These are phyloP conservation scores for Timandra comae DNA, from an alignment of 2,888 invertebrate genomes.

Conservation along the genomic window DNA sequence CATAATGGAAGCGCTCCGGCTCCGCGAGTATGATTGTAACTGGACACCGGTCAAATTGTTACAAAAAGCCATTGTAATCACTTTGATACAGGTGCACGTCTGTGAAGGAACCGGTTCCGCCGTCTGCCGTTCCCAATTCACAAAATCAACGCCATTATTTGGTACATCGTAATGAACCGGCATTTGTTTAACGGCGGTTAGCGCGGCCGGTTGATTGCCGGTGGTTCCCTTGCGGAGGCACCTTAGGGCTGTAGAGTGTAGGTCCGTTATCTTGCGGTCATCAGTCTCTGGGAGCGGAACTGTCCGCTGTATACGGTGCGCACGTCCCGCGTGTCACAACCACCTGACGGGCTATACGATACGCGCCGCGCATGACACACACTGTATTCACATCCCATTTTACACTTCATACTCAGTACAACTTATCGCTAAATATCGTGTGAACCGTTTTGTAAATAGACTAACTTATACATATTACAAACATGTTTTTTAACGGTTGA, in stretches of 20 bases:
- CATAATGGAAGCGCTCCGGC: too few relatives aligned
- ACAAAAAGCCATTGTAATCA: background rate
- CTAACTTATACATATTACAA: too few relatives aligned
- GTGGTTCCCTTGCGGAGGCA: constrained; percentile 37
- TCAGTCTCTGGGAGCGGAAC: constrained; percentile 64
- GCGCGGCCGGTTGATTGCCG: constrained; percentile 1
- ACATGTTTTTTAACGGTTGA: too few relatives aligned
- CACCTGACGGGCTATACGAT: constrained; percentile 19
- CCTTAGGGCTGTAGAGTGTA: constrained; percentile 31
- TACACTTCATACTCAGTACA: background rate
- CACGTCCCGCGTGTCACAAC: constrained; percentile 30
- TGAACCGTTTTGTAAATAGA: too few relatives aligned
- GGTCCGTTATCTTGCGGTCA: constrained; percentile 71
- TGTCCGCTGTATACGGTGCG: constrained; percentile 54
- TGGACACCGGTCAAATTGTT: too few relatives aligned
- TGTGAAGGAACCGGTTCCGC: background rate
- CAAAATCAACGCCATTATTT: constrained; percentile 1
- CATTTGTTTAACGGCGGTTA: constrained; percentile 8
- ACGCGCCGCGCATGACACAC: background rate
- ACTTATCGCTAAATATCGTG: too few relatives aligned
- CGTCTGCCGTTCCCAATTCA: constrained; percentile 1
- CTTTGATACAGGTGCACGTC: background rate
- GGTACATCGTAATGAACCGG: constrained; percentile 6
- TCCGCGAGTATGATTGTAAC: too few relatives aligned
- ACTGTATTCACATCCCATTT: background rate